Evolutionary conservation across 2,888 invertebrate genomes (phyloP), one percentile per base, ranked within the genome.

Genomic region (Phalera bucephala): DNA sequence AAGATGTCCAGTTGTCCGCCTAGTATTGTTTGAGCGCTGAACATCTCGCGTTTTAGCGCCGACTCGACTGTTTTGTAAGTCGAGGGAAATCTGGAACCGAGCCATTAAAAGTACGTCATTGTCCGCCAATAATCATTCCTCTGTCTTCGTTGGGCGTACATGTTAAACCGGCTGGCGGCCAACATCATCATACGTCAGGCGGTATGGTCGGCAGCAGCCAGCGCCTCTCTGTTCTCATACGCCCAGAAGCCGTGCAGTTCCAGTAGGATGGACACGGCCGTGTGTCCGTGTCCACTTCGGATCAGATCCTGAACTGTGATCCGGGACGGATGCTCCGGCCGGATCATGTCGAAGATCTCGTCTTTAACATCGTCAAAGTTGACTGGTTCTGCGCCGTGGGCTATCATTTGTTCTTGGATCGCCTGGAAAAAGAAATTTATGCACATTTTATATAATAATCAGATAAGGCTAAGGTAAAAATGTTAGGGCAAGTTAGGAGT

Each of bases 301-400:
- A 97, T 91, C 34, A 99, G 91, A 88, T 99, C 98, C 57, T 65
- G 93, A 2, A 98, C 84, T 0, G 97, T 97, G 52, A 99, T 97
- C 72, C 93, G 93, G 6, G 93, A 90, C 0, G 96, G 95, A 78
- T 98, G 93, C 40, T 91, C 92, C 0, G 98, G 97, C 47, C 97
- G 94, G 1, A 98, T 96, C 98, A 99, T 99, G 86, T 99, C 99
- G 88, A 98, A 99, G 55, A 99, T 96, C 87, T 99, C 98, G 89
- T 99, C 97, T 77, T 97, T 97, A 0, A 99, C 95, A 83, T 99
- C 98, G 57, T 97, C 95, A 77, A 98, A 98, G 58, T 93, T 94
- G 0, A 98, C 96, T 0, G 95, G 94, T 51, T 97, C 97, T n/a
- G 96, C 96, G 15, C 95, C 95, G 74, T 96, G 95, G 4, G 94